Percentiles rank a stretch among this genome's conserved stretches.
phyloP scores from a whole-genome alignment of 2,888 invertebrate species.

The Ferdinandea cuprea region DNA sequence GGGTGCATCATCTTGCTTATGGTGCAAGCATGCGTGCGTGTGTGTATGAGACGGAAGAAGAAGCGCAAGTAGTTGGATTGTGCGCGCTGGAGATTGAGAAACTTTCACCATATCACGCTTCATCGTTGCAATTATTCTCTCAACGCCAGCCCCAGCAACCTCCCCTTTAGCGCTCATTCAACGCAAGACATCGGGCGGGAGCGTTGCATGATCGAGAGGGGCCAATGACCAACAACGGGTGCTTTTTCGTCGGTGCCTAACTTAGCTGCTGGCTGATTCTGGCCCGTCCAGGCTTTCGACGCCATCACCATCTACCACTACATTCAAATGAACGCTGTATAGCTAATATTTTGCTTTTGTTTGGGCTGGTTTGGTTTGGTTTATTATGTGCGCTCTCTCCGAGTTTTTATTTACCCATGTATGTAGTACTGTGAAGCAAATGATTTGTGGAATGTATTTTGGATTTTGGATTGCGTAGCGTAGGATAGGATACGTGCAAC shows the following conservation, averaged over 20 bases:
- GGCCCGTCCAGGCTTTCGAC: constrained; percentile 2
- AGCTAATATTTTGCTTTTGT: constrained; percentile 3
- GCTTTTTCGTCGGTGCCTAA: constrained; percentile 40
- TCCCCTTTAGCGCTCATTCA: background rate
- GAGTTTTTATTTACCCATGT: constrained; percentile 19
- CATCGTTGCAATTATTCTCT: constrained; percentile 41
- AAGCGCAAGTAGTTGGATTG: constrained; percentile 53
- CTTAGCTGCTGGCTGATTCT: background rate
- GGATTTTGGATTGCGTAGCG: constrained; percentile 43
- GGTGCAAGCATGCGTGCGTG: constrained; percentile 8
- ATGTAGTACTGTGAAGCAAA: constrained; percentile 45
- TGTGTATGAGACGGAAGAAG: constrained; percentile 32
- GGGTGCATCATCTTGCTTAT: constrained; percentile 50
- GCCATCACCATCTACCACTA: background rate
- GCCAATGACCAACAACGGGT: constrained; percentile 65
- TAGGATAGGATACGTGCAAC: no score
- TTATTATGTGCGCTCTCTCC: constrained; percentile 15
- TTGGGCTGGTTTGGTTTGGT: constrained; percentile 21
- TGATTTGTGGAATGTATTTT: constrained; percentile 71
- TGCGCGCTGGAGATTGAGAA: constrained; percentile 60
- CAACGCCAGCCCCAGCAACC: constrained; percentile 4
- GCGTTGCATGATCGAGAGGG: constrained; percentile 33
- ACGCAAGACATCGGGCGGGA: constrained; percentile 8
- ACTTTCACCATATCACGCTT: constrained; percentile 61
- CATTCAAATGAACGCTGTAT: background rate